Evolutionary conservation across 2,888 invertebrate genomes (phyloP).

Genomic region (Drosophila nr. fundita): DNA sequence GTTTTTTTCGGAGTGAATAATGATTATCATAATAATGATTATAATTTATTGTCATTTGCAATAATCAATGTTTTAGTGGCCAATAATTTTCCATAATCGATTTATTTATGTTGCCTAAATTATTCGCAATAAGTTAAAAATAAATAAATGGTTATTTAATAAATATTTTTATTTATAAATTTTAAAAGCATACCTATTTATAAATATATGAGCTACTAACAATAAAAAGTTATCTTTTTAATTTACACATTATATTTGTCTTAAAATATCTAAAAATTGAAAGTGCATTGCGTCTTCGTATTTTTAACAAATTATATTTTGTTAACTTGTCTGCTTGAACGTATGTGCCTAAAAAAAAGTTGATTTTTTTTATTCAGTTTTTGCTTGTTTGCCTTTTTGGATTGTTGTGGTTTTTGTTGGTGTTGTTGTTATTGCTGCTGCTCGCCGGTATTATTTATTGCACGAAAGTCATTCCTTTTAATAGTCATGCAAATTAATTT

Average conservation of each 20-base stretch:
- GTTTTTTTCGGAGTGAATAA: too few relatives aligned
- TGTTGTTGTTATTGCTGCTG: slow-evolving; percentile 43
- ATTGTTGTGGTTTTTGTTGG: slow-evolving; percentile 37
- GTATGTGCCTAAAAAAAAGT: slow-evolving; percentile 51
- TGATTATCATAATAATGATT: too few relatives aligned
- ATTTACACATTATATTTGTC: too few relatives aligned
- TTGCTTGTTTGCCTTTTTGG: slow-evolving; percentile 36
- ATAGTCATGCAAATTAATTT: slow-evolving; percentile 83
- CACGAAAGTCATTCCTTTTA: slow-evolving; percentile 81
- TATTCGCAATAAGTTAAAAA: not conserved
- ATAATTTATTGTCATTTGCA: not conserved
- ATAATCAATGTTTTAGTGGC: not conserved
- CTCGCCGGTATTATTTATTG: slow-evolving; percentile 69
- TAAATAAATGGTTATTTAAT: not conserved
- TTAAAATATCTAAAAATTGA: not conserved
- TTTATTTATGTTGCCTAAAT: not conserved
- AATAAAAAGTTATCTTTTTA: too few relatives aligned
- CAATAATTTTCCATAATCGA: not conserved
- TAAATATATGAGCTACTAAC: too few relatives aligned
- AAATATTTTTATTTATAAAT: fast-evolving
- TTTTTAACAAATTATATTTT: not conserved
- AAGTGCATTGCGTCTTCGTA: slow-evolving; percentile 31
- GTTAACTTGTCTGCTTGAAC: slow-evolving; percentile 17
- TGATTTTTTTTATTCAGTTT: slow-evolving; percentile 61
- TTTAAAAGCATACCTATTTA: not conserved